phyloP scores from a whole-genome alignment of 2,888 invertebrate genomes.

The Celastrina argiolus region DNA sequence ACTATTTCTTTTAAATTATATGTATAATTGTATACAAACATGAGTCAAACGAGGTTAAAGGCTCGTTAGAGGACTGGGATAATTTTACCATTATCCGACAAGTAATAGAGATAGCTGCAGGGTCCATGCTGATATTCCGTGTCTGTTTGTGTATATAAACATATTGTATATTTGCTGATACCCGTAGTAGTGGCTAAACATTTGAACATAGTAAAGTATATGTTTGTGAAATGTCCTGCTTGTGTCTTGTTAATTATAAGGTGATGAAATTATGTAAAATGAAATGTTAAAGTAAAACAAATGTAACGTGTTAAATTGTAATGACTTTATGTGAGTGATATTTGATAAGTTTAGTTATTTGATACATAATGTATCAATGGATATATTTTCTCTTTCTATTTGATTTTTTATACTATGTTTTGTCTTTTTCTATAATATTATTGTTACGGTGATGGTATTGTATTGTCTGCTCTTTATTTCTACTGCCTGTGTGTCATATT shows the following conservation, averaged over 20 bases:
- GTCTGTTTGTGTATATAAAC: not conserved
- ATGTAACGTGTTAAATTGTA: too few species aligned
- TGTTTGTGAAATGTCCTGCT: not conserved
- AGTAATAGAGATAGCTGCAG: not conserved
- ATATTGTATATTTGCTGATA: not conserved
- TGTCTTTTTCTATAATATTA: not conserved
- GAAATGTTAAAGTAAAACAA: not conserved
- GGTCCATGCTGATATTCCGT: conserved; percentile 8
- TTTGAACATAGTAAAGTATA: not conserved
- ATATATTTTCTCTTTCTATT: conserved; percentile 7
- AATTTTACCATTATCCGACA: not conserved
- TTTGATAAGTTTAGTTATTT: not conserved
- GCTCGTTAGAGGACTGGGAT: too few species aligned
- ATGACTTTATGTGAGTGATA: not conserved
- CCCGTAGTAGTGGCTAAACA: not conserved
- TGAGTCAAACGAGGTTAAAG: too few species aligned
- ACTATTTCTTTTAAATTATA: too few species aligned
- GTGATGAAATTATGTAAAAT: not conserved
- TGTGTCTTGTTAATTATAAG: not conserved
- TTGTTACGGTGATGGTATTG: not conserved
- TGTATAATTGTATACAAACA: too few species aligned
- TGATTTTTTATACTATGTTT: not conserved
- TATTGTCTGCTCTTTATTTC: not conserved
- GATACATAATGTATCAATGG: not conserved
- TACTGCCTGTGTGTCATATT: not conserved